Evolutionary conservation across 1,140 invertebrate genomes (phyloP).

Genomic region (Yoshiicerus persimilis): DNA sequence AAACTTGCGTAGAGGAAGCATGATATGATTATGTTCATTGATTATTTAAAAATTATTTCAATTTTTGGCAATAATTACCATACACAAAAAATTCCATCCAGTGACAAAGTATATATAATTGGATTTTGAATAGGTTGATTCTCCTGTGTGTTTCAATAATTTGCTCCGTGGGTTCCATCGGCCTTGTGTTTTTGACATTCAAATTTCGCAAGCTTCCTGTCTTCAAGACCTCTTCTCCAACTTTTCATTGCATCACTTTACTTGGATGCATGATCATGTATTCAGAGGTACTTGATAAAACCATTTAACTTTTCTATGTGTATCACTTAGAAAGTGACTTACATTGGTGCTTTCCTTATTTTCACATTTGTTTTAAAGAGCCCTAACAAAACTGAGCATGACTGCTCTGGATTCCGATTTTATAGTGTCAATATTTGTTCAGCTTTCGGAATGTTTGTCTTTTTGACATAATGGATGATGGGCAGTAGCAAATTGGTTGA

Average conservation of each 20-base stretch:
- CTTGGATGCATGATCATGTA: conserved; percentile 88
- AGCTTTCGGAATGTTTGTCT: too few species aligned
- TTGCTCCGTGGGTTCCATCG: conserved; percentile 72
- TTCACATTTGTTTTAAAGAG: background rate
- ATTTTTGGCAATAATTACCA: too few species aligned
- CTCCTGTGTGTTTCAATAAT: conserved; percentile 76
- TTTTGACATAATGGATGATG: too few species aligned
- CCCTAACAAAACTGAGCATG: too few species aligned
- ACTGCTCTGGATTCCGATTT: too few species aligned
- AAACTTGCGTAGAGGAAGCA: too few species aligned
- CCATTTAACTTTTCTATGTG: background rate
- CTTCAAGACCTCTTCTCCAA: conserved; percentile 86
- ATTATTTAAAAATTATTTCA: too few species aligned
- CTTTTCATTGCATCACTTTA: conserved; percentile 82
- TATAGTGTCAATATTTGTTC: too few species aligned
- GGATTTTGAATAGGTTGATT: conserved; percentile 64
- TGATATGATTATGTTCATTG: too few species aligned
- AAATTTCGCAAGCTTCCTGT: conserved; percentile 79
- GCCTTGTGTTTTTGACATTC: conserved; percentile 75
- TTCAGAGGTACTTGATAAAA: conserved; percentile 71
- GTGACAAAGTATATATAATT: too few species aligned
- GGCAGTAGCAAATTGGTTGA: too few species aligned
- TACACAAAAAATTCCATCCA: too few species aligned
- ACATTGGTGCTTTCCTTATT: background rate
- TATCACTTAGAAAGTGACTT: background rate